phyloP scores from a whole-genome alignment of 2,113 vertebrate species.

The Boulengeromyrus knoepffleri region DNA sequence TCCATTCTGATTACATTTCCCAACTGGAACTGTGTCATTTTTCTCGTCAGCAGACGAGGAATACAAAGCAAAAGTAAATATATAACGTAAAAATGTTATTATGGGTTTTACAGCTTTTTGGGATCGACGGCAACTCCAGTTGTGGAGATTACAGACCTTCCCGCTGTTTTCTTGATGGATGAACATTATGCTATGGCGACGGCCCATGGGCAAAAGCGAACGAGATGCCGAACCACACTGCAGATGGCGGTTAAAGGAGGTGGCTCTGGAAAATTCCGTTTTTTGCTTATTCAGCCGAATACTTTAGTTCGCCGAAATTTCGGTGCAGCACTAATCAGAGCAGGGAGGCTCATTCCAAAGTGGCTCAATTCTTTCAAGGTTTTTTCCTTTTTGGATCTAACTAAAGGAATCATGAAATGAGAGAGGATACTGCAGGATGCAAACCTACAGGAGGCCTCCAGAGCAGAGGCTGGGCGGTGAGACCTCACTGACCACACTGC shows the following conservation, averaged over 20 bases:
- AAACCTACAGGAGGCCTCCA: neutral
- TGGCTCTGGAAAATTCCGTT: neutral
- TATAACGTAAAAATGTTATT: too few relatives aligned
- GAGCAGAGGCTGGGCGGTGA: neutral
- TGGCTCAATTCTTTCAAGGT: neutral
- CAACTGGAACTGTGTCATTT: neutral
- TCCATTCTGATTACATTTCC: neutral
- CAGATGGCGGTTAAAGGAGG: neutral
- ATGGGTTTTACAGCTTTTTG: neutral
- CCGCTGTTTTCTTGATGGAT: neutral
- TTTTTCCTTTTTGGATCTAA: neutral
- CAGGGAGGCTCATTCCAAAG: neutral
- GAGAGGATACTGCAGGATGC: neutral
- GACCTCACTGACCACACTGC: neutral
- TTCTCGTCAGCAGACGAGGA: neutral
- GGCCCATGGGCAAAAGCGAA: neutral
- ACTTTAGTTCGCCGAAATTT: neutral
- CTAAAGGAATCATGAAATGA: neutral
- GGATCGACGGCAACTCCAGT: neutral
- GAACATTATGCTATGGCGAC: neutral
- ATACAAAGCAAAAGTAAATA: neutral
- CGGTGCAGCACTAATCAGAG: neutral
- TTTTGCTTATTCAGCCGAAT: neutral
- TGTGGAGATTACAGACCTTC: neutral
- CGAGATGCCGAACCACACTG: neutral